Evolutionary conservation across 2,888 invertebrate genomes (phyloP).

Genomic region (Orthonychiurus folsomi): DNA sequence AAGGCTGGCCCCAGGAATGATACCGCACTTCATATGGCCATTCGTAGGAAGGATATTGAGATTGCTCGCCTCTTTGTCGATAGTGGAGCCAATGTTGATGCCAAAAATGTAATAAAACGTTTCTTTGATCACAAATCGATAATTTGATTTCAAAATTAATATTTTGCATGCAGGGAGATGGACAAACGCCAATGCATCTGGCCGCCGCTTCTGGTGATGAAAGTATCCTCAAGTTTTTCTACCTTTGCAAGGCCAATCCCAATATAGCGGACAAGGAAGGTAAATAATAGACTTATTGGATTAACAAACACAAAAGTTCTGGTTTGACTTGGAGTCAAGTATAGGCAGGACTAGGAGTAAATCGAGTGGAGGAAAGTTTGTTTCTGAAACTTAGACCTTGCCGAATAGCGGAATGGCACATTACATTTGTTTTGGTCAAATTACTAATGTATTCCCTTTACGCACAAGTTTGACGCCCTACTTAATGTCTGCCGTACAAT

Average conservation of each 20-base stretch:
- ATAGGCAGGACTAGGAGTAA: too few species aligned
- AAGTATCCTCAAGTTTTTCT: slow-evolving; percentile 85
- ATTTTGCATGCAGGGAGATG: slow-evolving; percentile 56
- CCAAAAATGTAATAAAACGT: slow-evolving; percentile 60
- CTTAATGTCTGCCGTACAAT: too few species aligned
- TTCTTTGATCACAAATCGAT: not conserved
- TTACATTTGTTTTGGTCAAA: too few species aligned
- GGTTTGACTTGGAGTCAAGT: not conserved
- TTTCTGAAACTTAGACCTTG: too few species aligned
- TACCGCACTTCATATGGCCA: slow-evolving; percentile 88
- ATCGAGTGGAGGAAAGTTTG: too few species aligned
- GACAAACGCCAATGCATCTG: slow-evolving; percentile 72
- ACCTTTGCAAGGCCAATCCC: slow-evolving; percentile 87
- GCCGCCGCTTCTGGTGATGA: slow-evolving; percentile 95
- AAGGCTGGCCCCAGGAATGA: slow-evolving; percentile 59
- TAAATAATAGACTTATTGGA: slow-evolving; percentile 43
- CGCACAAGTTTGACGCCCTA: too few species aligned
- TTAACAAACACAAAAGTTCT: not conserved
- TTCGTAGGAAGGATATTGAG: slow-evolving; percentile 83
- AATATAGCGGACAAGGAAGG: slow-evolving; percentile 88
- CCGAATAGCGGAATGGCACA: too few species aligned
- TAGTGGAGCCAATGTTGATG: slow-evolving; percentile 83
- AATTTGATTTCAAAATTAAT: slow-evolving; percentile 3
- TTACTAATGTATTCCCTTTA: too few species aligned
- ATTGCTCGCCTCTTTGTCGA: slow-evolving; percentile 87